These are phyloP conservation scores for Scopus umbretta DNA, from an alignment of 2,113 vertebrate species.

Conservation along the genomic window DNA sequence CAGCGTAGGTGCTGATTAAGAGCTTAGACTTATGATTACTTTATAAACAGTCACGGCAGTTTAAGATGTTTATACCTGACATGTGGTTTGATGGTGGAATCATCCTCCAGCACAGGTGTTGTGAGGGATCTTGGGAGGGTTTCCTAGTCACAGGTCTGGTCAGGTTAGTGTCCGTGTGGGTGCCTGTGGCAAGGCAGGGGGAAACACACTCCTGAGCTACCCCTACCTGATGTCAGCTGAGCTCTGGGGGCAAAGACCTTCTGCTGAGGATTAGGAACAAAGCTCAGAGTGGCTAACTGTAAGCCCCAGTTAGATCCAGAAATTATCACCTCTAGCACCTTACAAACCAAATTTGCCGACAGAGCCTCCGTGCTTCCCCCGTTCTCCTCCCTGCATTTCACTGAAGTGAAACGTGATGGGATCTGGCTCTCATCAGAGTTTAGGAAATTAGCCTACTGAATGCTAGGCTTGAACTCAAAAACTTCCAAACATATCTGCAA, in stretches of 20 bases:
- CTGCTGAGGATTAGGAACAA: neutral
- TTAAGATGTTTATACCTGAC: neutral
- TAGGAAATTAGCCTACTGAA: neutral
- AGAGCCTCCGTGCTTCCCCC: neutral
- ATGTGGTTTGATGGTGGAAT: neutral
- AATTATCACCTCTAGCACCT: neutral
- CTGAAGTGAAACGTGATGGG: neutral
- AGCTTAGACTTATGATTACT: neutral
- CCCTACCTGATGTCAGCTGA: neutral
- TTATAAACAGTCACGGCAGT: neutral
- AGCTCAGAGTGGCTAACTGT: neutral
- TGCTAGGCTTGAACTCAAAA: neutral
- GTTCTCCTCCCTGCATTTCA: neutral
- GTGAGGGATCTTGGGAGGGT: neutral
- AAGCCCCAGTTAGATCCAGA: neutral
- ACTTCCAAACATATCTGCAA: neutral
- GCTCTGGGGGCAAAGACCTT: neutral
- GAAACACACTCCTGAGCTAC: neutral
- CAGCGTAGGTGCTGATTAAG: neutral
- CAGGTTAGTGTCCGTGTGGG: rapidly evolving
- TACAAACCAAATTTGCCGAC: neutral
- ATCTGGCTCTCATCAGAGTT: neutral
- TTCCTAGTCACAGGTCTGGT: neutral
- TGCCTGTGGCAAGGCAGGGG: neutral
- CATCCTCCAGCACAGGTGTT: neutral